These are phyloP conservation scores for Eilema griseolum DNA, from an alignment of 2,888 invertebrate genomes.

Conservation along the genomic window DNA sequence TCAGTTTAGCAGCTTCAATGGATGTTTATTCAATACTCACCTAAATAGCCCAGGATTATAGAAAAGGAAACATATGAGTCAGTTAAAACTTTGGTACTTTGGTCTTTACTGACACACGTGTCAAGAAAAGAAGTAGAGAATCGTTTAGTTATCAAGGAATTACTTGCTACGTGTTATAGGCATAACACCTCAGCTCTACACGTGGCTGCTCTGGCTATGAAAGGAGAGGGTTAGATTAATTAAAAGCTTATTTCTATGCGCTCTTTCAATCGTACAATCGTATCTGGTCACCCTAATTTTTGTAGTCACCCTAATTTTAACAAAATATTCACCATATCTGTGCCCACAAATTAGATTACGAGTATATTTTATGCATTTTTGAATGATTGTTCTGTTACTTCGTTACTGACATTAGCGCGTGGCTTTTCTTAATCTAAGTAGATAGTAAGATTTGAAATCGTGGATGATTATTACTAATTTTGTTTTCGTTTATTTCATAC, in stretches of 20 bases:
- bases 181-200: neutral
- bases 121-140: neutral
- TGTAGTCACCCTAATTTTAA: neutral
- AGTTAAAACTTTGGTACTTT: too few species aligned
- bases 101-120: too few species aligned
- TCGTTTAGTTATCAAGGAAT: neutral
- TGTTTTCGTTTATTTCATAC: too few species aligned
- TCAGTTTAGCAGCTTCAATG: neutral
- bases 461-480: too few species aligned
- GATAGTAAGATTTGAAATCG: neutral
- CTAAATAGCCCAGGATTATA: neutral
- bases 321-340: slow-evolving; percentile 2
- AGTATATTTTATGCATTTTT: neutral
- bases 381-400: neutral
- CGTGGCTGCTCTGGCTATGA: neutral
- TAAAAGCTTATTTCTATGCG: neutral
- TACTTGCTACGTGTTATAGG: neutral
- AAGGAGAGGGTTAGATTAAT: neutral
- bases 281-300: neutral
- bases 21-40: neutral
- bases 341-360: neutral
- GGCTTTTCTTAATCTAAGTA: neutral
- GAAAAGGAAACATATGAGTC: neutral
- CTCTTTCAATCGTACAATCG: neutral
- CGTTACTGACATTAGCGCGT: neutral